Conservation (phyloP, 2,113 vertebrate species). For the Poeciliopsis turrubarensis region DNA sequence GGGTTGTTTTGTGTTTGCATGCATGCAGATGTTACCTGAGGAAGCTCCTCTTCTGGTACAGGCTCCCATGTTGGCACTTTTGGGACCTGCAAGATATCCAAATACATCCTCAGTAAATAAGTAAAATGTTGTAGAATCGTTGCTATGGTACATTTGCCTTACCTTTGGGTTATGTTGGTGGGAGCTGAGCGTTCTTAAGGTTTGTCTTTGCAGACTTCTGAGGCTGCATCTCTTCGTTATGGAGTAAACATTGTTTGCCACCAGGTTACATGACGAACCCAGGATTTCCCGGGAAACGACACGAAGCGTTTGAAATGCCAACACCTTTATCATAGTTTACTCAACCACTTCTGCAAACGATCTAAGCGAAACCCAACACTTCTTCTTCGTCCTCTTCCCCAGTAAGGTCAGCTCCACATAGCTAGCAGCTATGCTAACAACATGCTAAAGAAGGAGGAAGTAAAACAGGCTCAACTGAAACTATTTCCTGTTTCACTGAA, state of each 20-base stretch:
- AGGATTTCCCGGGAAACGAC: not conserved
- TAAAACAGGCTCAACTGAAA: not conserved
- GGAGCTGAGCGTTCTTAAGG: slow-evolving; percentile 22
- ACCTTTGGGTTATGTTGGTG: slow-evolving; percentile 68
- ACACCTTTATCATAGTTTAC: slow-evolving; percentile 21
- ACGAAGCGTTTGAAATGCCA: not conserved
- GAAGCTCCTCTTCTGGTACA: slow-evolving; percentile 67
- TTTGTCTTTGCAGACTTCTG: not conserved
- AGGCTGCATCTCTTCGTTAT: not conserved
- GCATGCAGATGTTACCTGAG: slow-evolving; percentile 58
- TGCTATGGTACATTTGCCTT: not conserved
- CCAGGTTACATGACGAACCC: not conserved
- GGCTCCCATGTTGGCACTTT: slow-evolving; percentile 74
- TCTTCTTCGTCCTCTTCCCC: not conserved
- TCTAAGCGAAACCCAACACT: not conserved
- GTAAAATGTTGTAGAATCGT: not conserved
- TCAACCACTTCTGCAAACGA: fast-evolving
- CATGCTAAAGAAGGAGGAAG: not conserved
- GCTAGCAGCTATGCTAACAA: not conserved
- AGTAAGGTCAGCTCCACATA: not conserved
- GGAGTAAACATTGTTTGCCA: not conserved
- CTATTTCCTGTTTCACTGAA: slow-evolving; percentile 4
- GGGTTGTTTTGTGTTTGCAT: not conserved
- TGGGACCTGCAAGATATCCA: slow-evolving; percentile 70
- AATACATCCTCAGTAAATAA: not conserved